Base-by-base conservation (phyloP, 92 coral and sea anemone genomes). In the Montipora capitata region DNA sequence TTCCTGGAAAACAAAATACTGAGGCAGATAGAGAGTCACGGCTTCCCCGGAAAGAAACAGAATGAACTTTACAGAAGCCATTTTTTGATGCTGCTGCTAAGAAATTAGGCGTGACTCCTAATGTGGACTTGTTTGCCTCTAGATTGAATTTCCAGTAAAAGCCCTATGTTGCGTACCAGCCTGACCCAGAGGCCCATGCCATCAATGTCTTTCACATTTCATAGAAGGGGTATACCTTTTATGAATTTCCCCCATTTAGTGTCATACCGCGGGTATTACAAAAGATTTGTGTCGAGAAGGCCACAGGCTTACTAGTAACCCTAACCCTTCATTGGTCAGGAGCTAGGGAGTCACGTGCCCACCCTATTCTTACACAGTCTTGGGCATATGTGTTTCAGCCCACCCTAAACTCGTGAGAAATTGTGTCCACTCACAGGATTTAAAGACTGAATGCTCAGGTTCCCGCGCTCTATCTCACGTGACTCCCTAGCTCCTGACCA, bases 11-110 rank as follows among this genome's bases (percentile, higher is more conserved):
- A 38, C 79, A 87, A 15, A 82, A 92, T n/a, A 68, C 61, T 27
- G 68, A 43, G 51, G 95, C 92, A 65, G 92, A 84, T 68, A 38
- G 54, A 7, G 92, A 78, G 67, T 89, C 96, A 10, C 40, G 91
- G 44, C 75, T 62, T 62, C 4, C 86, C 61, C 39, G 88, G 51
- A 77, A 52, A 43, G 88, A 79, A 40, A 84, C 79, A 5, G 91
- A 89, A 74, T 89, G 91, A 89, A 65, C 83, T 72, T 74, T 79
- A 65, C 48, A 80, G n/a, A 58, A 11, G 64, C 35, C 57, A 35
- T 43, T 79, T 2, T 80, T 85, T 51, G 52, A 74, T 12, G 61
- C 83, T 67, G 87, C 81, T 56, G 79, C 44, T 1, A 14, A 9
- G 17, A 57, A 77, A 59, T 68, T 85, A 7, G 73, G 76, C 10